phyloP scores from a whole-genome alignment of 2,113 vertebrate species.

The Dissostichus mawsoni region DNA sequence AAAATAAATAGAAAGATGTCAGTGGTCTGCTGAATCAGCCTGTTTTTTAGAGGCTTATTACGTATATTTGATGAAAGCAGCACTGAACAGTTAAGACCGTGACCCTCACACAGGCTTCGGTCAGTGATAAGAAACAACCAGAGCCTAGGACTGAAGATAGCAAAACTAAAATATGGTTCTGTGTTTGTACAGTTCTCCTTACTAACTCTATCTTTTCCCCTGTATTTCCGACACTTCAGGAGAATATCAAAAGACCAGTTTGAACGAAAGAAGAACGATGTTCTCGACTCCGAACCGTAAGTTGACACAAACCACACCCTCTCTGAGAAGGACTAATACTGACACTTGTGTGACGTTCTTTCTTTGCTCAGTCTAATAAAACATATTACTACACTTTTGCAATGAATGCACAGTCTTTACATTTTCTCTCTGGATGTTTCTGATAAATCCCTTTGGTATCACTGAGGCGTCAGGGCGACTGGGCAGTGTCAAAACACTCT shows the following conservation, averaged over 20 bases:
- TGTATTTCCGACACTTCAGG: slow-evolving; percentile 71
- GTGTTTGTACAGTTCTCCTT: neutral
- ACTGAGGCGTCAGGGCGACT: too few species aligned
- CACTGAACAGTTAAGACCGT: neutral
- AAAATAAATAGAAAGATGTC: neutral
- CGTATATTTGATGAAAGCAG: neutral
- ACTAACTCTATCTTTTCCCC: neutral
- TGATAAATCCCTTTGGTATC: too few species aligned
- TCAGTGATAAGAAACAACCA: neutral
- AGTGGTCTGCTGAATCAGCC: neutral
- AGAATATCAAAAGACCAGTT: slow-evolving; percentile 99
- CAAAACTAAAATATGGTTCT: neutral
- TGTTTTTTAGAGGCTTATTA: too few species aligned
- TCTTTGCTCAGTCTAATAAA: neutral
- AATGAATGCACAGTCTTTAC: neutral
- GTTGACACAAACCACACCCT: slow-evolving; percentile 69
- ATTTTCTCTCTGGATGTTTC: too few species aligned
- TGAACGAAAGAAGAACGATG: slow-evolving; percentile 99
- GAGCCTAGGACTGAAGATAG: neutral
- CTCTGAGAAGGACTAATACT: neutral
- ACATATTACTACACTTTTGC: slow-evolving; percentile 1
- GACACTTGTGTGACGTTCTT: neutral
- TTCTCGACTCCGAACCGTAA: slow-evolving; percentile 98
- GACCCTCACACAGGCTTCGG: too few species aligned
- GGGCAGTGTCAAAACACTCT: slow-evolving; percentile 34